phyloP scores from a whole-genome alignment of 2,113 vertebrate genomes.

The Paramormyrops kingsleyae region DNA sequence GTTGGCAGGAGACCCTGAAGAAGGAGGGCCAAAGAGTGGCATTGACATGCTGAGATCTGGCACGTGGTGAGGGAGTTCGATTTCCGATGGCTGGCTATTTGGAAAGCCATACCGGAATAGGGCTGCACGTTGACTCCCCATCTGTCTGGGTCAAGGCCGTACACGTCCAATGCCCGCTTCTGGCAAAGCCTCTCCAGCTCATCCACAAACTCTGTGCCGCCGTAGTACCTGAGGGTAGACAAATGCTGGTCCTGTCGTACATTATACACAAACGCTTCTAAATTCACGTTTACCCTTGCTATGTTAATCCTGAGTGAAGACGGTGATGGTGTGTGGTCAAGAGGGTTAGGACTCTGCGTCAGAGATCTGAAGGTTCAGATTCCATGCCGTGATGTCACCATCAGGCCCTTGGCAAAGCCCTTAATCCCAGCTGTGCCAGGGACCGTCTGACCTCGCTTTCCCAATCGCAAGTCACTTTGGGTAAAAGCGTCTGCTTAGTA shows the following conservation, averaged over 20 bases:
- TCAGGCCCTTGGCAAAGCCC: not conserved
- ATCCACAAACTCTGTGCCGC: slow-evolving; percentile 85
- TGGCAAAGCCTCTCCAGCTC: slow-evolving; percentile 90
- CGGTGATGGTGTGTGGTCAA: not conserved
- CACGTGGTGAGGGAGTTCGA: not conserved
- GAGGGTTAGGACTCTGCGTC: not conserved
- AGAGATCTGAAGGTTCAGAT: not conserved
- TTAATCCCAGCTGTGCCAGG: not conserved
- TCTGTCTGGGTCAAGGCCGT: slow-evolving; percentile 70
- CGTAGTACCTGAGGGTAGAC: slow-evolving; percentile 73
- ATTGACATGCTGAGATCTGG: not conserved
- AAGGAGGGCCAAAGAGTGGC: not conserved
- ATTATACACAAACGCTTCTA: not conserved
- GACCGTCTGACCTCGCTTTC: not conserved
- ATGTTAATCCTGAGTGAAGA: not conserved
- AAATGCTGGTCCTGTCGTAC: not conserved
- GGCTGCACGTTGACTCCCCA: slow-evolving; percentile 97
- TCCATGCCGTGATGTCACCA: not conserved
- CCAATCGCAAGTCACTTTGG: not conserved
- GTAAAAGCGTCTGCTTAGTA: not conserved
- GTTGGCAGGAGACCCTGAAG: slow-evolving; percentile 84
- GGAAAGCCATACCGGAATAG: slow-evolving; percentile 77
- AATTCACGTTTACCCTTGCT: not conserved
- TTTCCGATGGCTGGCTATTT: not conserved
- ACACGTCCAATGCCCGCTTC: slow-evolving; percentile 78